A percentile compares a stretch with the other conserved stretches of the same genome.
Evolutionary conservation across 2,797 vertebrate species (phyloP).

Genomic region (Phalloptychus januarius): DNA sequence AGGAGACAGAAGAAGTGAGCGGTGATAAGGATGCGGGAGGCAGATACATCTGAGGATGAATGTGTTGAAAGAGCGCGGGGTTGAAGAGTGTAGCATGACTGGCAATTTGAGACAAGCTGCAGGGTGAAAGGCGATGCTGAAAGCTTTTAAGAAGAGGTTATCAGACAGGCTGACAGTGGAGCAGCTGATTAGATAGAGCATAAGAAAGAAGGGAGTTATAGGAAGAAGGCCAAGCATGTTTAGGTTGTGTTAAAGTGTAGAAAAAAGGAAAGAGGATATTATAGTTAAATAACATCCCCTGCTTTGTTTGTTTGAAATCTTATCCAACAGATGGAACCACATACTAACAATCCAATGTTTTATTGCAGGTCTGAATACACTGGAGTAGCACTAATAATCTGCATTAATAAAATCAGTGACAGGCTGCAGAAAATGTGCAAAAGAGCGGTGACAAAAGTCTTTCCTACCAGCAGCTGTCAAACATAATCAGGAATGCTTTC

Average conservation of each 20-base stretch:
- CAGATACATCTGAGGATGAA: constrained; percentile 6
- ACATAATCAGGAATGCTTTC: background rate
- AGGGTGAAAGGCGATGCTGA: constrained; percentile 36
- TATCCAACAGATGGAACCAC: background rate
- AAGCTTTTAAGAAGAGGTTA: constrained; percentile 42
- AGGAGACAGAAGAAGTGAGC: constrained; percentile 8
- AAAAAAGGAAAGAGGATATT: background rate
- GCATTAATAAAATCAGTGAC: background rate
- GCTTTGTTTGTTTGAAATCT: background rate
- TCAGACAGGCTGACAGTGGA: background rate
- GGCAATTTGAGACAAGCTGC: constrained; percentile 38
- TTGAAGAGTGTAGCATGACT: constrained; percentile 48
- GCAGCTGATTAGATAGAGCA: constrained; percentile 16
- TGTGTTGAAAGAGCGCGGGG: constrained; percentile 37
- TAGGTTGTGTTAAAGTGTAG: background rate
- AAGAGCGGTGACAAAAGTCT: background rate
- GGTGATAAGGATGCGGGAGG: background rate
- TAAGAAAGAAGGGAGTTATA: constrained; percentile 23
- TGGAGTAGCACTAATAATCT: background rate
- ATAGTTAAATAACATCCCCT: background rate
- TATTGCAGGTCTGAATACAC: background rate
- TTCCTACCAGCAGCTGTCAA: background rate
- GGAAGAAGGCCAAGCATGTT: constrained; percentile 6
- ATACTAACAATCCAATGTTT: background rate
- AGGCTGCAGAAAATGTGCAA: background rate